These are phyloP conservation scores for Arrhamphus sclerolepis DNA, from an alignment of 2,797 vertebrate species.

Conservation along the genomic window DNA sequence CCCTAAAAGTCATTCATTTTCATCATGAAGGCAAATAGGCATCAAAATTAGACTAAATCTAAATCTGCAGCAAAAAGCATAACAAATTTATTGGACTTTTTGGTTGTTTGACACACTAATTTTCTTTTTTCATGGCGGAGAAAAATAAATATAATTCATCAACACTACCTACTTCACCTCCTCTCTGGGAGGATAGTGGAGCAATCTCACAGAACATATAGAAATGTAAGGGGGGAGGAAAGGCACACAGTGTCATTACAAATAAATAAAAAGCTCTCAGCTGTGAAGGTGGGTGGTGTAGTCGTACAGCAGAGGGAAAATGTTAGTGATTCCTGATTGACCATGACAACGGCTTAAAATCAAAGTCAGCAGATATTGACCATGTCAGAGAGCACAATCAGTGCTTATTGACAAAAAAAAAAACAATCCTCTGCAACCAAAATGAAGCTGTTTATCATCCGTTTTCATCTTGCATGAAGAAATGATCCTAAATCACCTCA, in stretches of 20 bases:
- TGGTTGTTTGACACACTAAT: conserved; percentile 53
- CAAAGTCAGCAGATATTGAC: conserved; percentile 77
- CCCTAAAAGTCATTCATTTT: conserved; percentile 45
- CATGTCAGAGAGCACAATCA: conserved; percentile 72
- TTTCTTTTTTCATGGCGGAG: conserved; percentile 52
- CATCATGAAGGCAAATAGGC: conserved; percentile 46
- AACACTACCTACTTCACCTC: conserved; percentile 69
- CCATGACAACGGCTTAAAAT: conserved; percentile 74
- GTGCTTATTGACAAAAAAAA: conserved; percentile 69
- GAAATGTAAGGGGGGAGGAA: conserved; percentile 50
- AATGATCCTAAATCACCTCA: conserved; percentile 39
- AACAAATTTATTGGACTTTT: conserved; percentile 63
- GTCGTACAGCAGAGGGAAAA: conserved; percentile 55
- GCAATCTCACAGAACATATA: conserved; percentile 60
- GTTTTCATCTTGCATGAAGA: conserved; percentile 38
- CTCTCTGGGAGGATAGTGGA: conserved; percentile 59
- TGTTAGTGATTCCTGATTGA: conserved; percentile 72
- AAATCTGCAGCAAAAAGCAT: conserved; percentile 65
- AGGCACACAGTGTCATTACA: conserved; percentile 52
- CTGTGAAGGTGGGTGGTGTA: conserved; percentile 51
- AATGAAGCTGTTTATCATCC: conserved; percentile 62
- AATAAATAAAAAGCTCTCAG: conserved; percentile 70
- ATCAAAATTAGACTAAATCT: conserved; percentile 74
- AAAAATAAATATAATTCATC: conserved; percentile 62
- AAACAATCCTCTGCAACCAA: conserved; percentile 47